Base-by-base conservation (phyloP, 2,797 vertebrate species). In the Gymnothorax reevesii region DNA sequence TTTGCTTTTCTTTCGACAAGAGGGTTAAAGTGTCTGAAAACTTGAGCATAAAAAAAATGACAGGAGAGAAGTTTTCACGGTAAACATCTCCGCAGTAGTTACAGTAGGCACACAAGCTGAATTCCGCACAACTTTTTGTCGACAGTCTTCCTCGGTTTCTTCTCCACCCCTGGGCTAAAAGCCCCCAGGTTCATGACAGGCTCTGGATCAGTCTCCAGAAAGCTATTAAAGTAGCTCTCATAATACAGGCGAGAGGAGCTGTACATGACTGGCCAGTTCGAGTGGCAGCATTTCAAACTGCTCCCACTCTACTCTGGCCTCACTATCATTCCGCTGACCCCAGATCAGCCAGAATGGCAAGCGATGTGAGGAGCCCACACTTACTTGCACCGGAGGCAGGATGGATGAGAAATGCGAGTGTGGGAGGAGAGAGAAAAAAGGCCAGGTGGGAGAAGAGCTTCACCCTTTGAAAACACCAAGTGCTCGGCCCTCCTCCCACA, bases 1-100 rank as follows among this genome's bases (percentile, higher is more conserved):
- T 5, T 64, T 20, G 15, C 20, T 62, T 64, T 60, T 60, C 10
- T 66, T 83, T 15, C 12, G 12, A 82, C 71, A 62, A 66, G 59
- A 75, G 71, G 73, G 54, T n/a, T 9, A 59, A 57, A 87, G 55
- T 8, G 60, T 84, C 57, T 59, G 83, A 83, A 79, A 20, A 79
- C 22, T 73, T 73, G 49, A 33, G 49, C 20, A 54, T 54, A 83
- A 82, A 82, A 69, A 83, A 95, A 95, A 86, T 89, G 33, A 83
- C 33, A 20, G 82, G 49, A 62, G 54, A 49, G 17, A 57, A 77
- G 62, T 57, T 3, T 13, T 57, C 80, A 57, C 75, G 52, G 73
- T 83, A 62, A 84, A 83, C 57, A 20, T 60, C 86, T 20, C 95
- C 95, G 95, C 96, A 95, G 94, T 95, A 91, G 90, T 93, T 93